Base-by-base conservation (phyloP, 2,888 invertebrate species). In the Rhimphoctona megacephalus region DNA sequence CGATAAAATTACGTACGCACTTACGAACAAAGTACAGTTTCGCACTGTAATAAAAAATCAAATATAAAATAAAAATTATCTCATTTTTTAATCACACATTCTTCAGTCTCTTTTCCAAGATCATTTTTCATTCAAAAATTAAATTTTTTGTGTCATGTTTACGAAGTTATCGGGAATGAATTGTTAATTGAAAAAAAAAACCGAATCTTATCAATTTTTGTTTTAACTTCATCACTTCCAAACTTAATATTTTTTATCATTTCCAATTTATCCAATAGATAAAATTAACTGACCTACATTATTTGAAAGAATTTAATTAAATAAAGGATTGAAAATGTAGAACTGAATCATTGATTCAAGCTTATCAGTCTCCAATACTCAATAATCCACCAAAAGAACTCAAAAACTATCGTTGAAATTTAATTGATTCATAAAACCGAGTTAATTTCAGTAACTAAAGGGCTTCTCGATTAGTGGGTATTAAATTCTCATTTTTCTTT, bases 1-100 rank as follows among this genome's bases (percentile, higher is more conserved):
- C 66, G 66, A 67, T 67, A 9, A 39, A 36, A 36, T 67, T 39
- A 67, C 66, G 39, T 67, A 36, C 66, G 9, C 66, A 67, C 39
- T 39, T 3, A 36, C 4, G 43, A 46, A 5, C 17, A 36, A 36
- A 36, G 11, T 25, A 25, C 57, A 57, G 46, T 46, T 2, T 57
- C 14, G 7, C 22, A 14, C 0, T 11, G 25, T 25, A 22, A 57
- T 54, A 25, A 57, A 57, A 57, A 49, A 49, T 49, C 5, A 6
- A 49, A 4, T 30, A 30, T 30, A 17, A 17, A 61, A 30, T 30
- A 17, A 30, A 30, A 17, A 30, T 61, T 61, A 17, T 61, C 30
- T 30, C 6, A 6, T 30, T 30, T 30, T 54, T 11, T 9, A 2
- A 54, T 54, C 22, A 3, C 9, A 2, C 22, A 9, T 54, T 11